Percentiles rank a stretch among this genome's conserved stretches.
These are phyloP conservation scores for Adelphocoris suturalis DNA, from an alignment of 2,888 invertebrate species.

Conservation along the genomic window DNA sequence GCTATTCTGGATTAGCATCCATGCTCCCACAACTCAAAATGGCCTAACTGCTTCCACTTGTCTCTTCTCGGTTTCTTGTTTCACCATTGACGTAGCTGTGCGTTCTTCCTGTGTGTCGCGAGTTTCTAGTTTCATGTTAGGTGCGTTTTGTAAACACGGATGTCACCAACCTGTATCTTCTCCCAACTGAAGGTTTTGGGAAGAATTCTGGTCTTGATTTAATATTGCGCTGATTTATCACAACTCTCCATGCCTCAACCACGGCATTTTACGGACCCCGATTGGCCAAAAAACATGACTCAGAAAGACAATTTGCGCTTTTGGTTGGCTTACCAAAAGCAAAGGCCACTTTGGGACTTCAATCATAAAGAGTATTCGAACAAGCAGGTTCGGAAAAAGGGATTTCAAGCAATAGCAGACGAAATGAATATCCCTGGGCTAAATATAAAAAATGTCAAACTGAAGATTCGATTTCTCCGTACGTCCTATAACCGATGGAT, in stretches of 20 bases:
- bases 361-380: constrained; percentile 29
- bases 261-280: constrained; percentile 46
- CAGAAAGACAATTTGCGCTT: constrained; percentile 47
- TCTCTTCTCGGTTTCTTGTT: constrained; percentile 25
- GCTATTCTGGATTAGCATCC: neutral
- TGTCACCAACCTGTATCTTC: neutral
- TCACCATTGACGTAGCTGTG: neutral
- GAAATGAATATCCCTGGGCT: constrained; percentile 48
- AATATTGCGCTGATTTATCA: neutral
- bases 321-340: constrained; percentile 58
- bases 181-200: neutral
- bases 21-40: neutral
- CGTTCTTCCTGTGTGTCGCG: constrained; percentile 31
- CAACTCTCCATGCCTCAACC: constrained; percentile 50
- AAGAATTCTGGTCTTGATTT: neutral
- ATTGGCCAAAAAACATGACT: constrained; percentile 54
- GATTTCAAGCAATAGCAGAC: constrained; percentile 41
- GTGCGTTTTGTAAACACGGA: neutral
- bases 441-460: constrained; percentile 38
- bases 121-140: neutral
- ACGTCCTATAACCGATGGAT: constrained; percentile 43
- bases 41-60: constrained; percentile 22
- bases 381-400: constrained; percentile 14
- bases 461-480: constrained; percentile 59
- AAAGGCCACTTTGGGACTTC: constrained; percentile 52